Percentiles rank a stretch among this genome's conserved stretches.
Evolutionary conservation across 2,888 invertebrate species (phyloP).

Genomic region (Tachina fera): DNA sequence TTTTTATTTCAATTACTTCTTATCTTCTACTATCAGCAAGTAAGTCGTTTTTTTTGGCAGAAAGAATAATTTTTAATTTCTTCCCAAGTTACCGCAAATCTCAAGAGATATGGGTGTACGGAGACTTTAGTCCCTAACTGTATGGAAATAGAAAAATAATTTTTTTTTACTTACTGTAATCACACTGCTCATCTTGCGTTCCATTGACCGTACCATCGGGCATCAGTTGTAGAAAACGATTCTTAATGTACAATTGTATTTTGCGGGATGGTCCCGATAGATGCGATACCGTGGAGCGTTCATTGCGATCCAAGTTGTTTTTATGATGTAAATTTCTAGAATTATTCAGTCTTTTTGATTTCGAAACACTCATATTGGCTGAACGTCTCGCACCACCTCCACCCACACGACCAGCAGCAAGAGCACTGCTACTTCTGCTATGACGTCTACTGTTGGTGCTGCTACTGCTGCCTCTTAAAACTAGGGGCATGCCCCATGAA

Average conservation of each 20-base stretch:
- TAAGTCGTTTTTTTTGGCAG: too few species aligned
- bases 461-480: slow-evolving; percentile 29
- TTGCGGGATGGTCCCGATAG: slow-evolving; percentile 92
- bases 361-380: slow-evolving; percentile 76
- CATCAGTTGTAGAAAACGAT: slow-evolving; percentile 91
- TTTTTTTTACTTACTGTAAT: slow-evolving; percentile 89
- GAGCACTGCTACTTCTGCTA: slow-evolving; percentile 51
- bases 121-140: not conserved
- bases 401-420: slow-evolving; percentile 35
- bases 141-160: not conserved
- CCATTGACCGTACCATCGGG: slow-evolving; percentile 94
- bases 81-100: too few species aligned
- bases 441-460: slow-evolving; percentile 44
- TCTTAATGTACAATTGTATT: slow-evolving; percentile 93
- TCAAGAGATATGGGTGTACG: too few species aligned
- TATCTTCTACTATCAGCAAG: too few species aligned
- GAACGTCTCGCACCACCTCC: slow-evolving; percentile 69
- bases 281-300: slow-evolving; percentile 92
- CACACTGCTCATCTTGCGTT: slow-evolving; percentile 90
- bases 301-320: slow-evolving; percentile 83
- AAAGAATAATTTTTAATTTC: too few species aligned
- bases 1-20: too few species aligned
- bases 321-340: slow-evolving; percentile 79
- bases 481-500: slow-evolving; percentile 32
- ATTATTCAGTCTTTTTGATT: slow-evolving; percentile 83